Evolutionary conservation across 2,113 vertebrate species (phyloP).

Genomic region (Euleptes europaea): DNA sequence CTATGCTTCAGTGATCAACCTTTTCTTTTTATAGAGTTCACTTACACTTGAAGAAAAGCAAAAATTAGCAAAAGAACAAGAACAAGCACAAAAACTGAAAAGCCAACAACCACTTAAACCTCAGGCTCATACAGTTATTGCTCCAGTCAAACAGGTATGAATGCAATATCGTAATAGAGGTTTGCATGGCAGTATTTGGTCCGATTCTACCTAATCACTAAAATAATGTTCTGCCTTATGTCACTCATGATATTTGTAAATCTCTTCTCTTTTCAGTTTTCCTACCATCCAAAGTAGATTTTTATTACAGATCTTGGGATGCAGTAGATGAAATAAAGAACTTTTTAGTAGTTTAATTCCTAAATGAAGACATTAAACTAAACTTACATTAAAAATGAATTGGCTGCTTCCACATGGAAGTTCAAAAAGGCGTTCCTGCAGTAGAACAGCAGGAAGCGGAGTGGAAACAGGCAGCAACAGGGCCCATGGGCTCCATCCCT

Average conservation of each 20-base stretch:
- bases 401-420: too few species aligned
- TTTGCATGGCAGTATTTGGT: neutral
- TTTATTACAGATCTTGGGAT: neutral
- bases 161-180: neutral
- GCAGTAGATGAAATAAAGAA: too few species aligned
- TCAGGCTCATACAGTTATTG: slow-evolving; percentile 75
- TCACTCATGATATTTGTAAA: neutral
- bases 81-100: slow-evolving; percentile 94
- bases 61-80: slow-evolving; percentile 95
- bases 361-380: neutral
- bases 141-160: slow-evolving; percentile 78
- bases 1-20: neutral
- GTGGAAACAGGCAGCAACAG: too few species aligned
- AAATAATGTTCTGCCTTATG: neutral
- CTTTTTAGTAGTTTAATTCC: neutral
- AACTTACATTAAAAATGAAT: neutral
- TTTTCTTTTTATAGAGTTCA: slow-evolving; percentile 78
- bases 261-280: neutral
- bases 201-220: neutral
- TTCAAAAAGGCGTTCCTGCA: too few species aligned
- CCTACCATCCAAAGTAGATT: neutral
- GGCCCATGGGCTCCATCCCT: too few species aligned
- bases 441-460: too few species aligned
- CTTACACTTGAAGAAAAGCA: slow-evolving; percentile 98
- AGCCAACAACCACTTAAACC: slow-evolving; percentile 92